These are phyloP conservation scores for Genyomyrus donnyi DNA, from an alignment of 2,113 vertebrate species.

Conservation along the genomic window DNA sequence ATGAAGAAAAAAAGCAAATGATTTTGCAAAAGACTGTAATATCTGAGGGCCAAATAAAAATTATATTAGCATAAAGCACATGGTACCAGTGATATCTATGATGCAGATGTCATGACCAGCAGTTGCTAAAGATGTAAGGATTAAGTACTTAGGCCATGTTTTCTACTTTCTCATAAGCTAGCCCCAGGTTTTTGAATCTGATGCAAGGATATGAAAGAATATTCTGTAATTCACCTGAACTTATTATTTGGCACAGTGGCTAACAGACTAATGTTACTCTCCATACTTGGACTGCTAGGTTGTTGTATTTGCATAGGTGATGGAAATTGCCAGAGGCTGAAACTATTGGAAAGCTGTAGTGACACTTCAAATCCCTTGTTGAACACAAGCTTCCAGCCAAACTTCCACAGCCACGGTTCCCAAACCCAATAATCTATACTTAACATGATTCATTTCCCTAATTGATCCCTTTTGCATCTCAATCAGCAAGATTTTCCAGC, in stretches of 20 bases:
- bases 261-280: not conserved
- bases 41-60: not conserved
- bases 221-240: not conserved
- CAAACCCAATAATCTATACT: not conserved
- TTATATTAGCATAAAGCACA: not conserved
- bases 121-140: not conserved
- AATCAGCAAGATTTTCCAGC: not conserved
- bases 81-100: not conserved
- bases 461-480: not conserved
- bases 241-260: not conserved
- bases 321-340: not conserved
- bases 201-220: conserved; percentile 9
- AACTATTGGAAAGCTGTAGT: not conserved
- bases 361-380: not conserved
- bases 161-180: not conserved
- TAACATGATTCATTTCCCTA: conserved; percentile 14
- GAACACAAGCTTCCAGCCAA: not conserved
- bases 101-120: not conserved
- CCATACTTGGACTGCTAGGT: not conserved
- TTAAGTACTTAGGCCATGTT: not conserved
- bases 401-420: not conserved
- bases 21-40: not conserved
- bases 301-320: not conserved
- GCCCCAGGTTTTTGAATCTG: not conserved
- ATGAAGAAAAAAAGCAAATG: not conserved